Percentiles rank a stretch among this genome's conserved stretches.
Conservation (phyloP, 2,888 invertebrate species). For the Ommatoiulus sabulosus region DNA sequence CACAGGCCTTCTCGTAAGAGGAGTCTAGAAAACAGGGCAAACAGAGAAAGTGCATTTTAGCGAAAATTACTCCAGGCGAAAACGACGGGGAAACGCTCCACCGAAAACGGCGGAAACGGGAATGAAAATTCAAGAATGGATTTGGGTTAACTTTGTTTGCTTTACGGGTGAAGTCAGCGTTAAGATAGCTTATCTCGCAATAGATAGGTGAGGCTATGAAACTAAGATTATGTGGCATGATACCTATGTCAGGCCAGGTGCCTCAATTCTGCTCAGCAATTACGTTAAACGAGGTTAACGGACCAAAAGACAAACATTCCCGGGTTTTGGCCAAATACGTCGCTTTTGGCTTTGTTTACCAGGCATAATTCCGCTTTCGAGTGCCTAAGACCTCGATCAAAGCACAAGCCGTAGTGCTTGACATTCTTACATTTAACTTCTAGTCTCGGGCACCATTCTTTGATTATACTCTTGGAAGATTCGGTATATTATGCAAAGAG, state of each 20-base stretch:
- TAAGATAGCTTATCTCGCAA: slow-evolving; percentile 16
- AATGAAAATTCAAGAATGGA: neutral
- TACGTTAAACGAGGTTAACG: slow-evolving; percentile 24
- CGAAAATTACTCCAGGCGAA: neutral
- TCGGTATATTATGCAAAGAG: neutral
- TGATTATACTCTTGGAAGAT: neutral
- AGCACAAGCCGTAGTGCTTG: neutral
- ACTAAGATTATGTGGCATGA: slow-evolving; percentile 1
- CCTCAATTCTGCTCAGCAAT: neutral
- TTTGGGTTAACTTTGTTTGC: neutral
- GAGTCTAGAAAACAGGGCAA: slow-evolving; percentile 78
- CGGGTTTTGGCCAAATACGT: neutral
- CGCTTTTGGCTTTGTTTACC: neutral
- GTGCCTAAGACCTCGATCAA: neutral
- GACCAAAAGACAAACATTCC: neutral
- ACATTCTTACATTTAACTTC: neutral
- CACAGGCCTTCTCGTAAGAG: slow-evolving; percentile 89
- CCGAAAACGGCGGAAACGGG: neutral
- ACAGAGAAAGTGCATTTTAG: slow-evolving; percentile 35
- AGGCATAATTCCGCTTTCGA: neutral
- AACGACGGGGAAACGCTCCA: neutral
- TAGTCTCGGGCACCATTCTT: neutral
- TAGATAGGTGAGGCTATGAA: neutral
- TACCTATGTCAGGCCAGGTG: neutral
- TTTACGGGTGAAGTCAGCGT: slow-evolving; percentile 5